Evolutionary conservation across 2,888 invertebrate species (phyloP), one percentile per base, ranked within the genome.

Genomic region (Hyles lineata): DNA sequence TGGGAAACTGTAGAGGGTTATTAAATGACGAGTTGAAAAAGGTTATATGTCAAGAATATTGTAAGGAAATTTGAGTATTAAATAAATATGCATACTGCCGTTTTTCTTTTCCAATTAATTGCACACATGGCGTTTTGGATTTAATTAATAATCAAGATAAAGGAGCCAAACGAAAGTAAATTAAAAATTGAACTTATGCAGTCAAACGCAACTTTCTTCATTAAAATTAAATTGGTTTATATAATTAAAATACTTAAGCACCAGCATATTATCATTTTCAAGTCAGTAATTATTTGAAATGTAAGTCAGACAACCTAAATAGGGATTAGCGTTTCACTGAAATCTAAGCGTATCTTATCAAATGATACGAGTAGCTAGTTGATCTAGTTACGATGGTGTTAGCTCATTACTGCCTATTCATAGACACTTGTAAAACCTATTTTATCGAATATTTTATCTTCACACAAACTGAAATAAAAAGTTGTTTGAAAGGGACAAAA

Each of bases 1-100:
- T 67, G 67, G 67, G 67, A 67, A 67, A 67, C 67, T 63, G 25
- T 60, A 1, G 35, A 32, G 61, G 63, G 63, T 35, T 63, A 67
- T 25, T 35, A 63, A n/a, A 35, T 21, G 23, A 6, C 21, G n/a
- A 35, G 21, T 50, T 15, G 15, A 50, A 50, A 15, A 63, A 21
- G 35, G 62, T 21, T 32, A 32, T 63, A 35, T 21, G 21, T 63
- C 43, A 43, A 43, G 43, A 43, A 43, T 43, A 15, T 15, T 43
- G 43, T 43, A 43, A 43, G 43, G 43, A 43, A 43, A 43, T 15
- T 15, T 43, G 43, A 11, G 11, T 43, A 11, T 11, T 11, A 43
- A 43, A 43, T 29, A 43, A 43, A 43, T 43, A 43, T 43, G 43
- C 11, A 15, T 43, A 43, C 11, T 43, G 43, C 15, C 15, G 1